Conservation (phyloP, 2,113 vertebrate species). For the Otolemur garnettii region DNA sequence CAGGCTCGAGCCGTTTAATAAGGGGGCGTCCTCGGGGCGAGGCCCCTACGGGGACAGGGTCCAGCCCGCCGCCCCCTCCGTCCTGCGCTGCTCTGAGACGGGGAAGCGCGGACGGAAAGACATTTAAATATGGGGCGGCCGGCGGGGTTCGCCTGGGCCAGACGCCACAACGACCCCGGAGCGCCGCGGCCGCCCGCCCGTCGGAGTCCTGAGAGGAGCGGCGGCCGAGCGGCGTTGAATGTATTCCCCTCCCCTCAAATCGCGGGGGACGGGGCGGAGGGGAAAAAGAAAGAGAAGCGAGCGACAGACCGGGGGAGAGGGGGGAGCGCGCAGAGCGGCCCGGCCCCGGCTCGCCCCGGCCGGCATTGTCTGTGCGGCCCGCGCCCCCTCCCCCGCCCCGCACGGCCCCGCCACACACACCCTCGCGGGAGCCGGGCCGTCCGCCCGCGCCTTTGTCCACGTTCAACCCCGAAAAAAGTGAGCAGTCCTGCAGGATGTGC, state of each 20-base stretch:
- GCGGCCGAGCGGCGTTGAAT: background rate
- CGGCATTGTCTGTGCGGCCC: constrained; percentile 83
- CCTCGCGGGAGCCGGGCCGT: constrained; percentile 47
- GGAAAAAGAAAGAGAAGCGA: constrained; percentile 46
- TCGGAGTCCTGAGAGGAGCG: constrained; percentile 47
- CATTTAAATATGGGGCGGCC: constrained; percentile 29
- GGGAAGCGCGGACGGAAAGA: no score
- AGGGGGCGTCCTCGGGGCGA: background rate
- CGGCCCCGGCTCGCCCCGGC: constrained; percentile 20
- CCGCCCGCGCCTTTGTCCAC: constrained; percentile 81
- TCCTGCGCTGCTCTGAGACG: background rate
- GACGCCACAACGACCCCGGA: constrained; percentile 46
- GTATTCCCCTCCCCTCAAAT: constrained; percentile 3
- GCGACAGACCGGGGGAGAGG: background rate
- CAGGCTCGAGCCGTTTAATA: constrained; percentile 3
- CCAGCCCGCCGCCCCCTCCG: background rate
- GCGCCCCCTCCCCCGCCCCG: constrained; percentile 80
- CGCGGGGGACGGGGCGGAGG: background rate
- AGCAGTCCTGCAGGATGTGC: background rate
- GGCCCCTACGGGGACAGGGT: background rate
- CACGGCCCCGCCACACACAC: constrained; percentile 73
- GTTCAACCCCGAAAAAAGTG: background rate
- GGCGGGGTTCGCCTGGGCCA: constrained; percentile 23
- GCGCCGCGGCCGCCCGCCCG: constrained; percentile 32
- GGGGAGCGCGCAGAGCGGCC: constrained; percentile 1